Evolutionary conservation across 2,113 vertebrate species (phyloP), one percentile per base, ranked within the genome.

Genomic region (Mormoops blainvillei): DNA sequence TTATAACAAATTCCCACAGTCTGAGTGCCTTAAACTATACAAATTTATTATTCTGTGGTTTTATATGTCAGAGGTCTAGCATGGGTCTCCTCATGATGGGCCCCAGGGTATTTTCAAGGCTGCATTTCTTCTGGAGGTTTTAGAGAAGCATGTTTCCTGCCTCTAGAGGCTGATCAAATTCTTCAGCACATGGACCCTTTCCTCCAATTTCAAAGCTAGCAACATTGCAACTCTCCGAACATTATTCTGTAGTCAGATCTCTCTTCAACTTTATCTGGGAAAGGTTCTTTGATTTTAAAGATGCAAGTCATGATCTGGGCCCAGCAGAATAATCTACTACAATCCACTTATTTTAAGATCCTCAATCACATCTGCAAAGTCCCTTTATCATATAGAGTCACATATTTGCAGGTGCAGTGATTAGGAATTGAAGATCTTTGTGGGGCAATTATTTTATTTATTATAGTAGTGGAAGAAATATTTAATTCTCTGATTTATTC

Each of bases 51-150:
- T 52, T 20, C 65, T 85, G 22, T 1, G 10, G 11, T 56, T 80
- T n/a, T 48, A 0, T 20, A 9, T 68, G 12, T 52, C 24, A 68
- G 13, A 63, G 36, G 33, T 70, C 7, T 1, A 33, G 3, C 43
- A 4, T 4, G 38, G 18, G 26, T 41, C 20, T 73, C 33, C 24
- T 24, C 45, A 36, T 45, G 26, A 24, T 54, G 7, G 45, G 10
- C 19, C 31, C 26, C 15, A 14, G 1, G 8, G 33, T 22, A 4
- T 58, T 31, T 48, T 7, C 12, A 52, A 16, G 10, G 4, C 18
- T 5, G 4, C 13, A 1, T 4, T 73, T 0, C 9, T 87, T 22
- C 31, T 13, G n/a, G 14, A 10, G 7, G 3, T 1, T 4, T 0
- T 28, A 1, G 14, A 43, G 48, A 24, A 54, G 18, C 52, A 12